phyloP scores from a whole-genome alignment of 2,888 invertebrate genomes.

The Ferdinandea cuprea region DNA sequence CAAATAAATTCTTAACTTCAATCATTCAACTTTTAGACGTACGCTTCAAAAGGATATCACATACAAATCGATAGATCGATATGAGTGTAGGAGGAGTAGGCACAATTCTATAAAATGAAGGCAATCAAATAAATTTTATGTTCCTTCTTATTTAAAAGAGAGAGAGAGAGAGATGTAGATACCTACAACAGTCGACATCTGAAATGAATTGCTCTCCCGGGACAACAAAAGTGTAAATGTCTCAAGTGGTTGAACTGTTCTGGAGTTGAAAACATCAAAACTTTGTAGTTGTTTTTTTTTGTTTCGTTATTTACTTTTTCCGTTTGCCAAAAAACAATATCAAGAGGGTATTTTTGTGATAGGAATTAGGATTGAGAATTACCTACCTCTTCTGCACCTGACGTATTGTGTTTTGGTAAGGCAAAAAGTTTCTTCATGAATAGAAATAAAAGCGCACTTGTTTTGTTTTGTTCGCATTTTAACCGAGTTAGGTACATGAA shows the following conservation, averaged over 20 bases:
- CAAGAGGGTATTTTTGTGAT: background rate
- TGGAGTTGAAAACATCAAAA: background rate
- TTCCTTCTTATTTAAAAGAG: background rate
- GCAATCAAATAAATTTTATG: background rate
- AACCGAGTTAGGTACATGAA: background rate
- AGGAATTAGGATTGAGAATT: background rate
- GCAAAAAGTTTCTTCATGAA: background rate
- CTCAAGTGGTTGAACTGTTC: background rate
- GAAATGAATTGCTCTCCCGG: background rate
- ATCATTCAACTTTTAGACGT: background rate
- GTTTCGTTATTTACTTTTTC: background rate
- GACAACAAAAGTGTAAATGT: background rate
- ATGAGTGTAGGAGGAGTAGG: too few relatives aligned
- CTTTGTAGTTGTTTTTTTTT: background rate
- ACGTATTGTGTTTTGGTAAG: background rate
- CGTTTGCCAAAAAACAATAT: background rate
- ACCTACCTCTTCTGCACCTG: background rate
- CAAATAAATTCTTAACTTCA: background rate
- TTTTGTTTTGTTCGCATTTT: background rate
- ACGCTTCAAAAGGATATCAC: background rate
- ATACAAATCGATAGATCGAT: background rate
- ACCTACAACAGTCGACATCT: background rate
- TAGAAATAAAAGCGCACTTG: background rate
- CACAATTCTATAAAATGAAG: background rate
- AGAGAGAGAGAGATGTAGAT: too few relatives aligned